These are phyloP conservation scores for Formicarius rufipectus DNA, from an alignment of 2,113 vertebrate species.

Conservation along the genomic window DNA sequence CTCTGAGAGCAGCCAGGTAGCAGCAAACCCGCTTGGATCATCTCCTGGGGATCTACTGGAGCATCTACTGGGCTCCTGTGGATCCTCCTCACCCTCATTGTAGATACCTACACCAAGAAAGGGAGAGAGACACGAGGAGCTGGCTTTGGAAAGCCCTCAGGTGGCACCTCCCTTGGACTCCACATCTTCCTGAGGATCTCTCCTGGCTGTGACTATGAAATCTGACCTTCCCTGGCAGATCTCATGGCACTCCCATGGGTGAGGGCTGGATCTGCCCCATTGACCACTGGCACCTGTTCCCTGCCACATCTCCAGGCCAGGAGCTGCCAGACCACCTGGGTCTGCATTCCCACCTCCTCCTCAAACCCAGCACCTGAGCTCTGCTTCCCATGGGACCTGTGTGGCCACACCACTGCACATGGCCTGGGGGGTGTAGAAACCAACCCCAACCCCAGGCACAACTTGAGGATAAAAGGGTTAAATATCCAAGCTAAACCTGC, in stretches of 20 bases:
- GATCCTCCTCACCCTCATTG: neutral
- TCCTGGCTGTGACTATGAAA: neutral
- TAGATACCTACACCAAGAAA: rapidly evolving
- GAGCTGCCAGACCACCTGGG: rapidly evolving
- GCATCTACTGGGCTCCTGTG: neutral
- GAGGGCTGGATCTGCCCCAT: neutral
- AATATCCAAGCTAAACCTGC: neutral
- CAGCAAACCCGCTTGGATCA: neutral
- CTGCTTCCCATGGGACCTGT: neutral
- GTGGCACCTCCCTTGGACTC: neutral
- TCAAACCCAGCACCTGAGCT: neutral
- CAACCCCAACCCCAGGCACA: neutral
- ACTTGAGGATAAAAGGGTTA: neutral
- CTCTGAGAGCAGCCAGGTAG: neutral
- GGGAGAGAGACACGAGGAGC: neutral
- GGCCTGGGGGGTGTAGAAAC: neutral
- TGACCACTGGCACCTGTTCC: neutral
- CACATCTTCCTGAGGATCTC: neutral
- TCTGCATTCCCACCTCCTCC: neutral
- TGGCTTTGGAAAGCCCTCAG: neutral
- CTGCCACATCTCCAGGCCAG: neutral
- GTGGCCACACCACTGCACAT: neutral
- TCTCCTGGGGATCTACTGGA: neutral
- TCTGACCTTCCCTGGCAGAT: neutral
- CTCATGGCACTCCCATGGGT: rapidly evolving